Conservation (phyloP, 2,888 invertebrate genomes). For the Drosophila percnosoma region DNA sequence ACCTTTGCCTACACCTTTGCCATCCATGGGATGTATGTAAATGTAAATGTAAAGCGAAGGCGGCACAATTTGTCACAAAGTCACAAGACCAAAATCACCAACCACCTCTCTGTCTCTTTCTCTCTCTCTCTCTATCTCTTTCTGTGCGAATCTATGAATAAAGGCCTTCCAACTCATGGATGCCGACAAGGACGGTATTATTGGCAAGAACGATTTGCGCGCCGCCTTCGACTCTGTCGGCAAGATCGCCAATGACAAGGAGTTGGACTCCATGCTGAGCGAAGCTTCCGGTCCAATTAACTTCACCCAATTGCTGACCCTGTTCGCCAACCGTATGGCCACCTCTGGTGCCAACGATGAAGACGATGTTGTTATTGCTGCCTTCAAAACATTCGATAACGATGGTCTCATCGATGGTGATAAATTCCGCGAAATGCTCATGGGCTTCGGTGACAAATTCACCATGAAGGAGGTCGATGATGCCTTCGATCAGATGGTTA, state of each 20-base stretch:
- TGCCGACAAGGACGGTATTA: constrained; percentile 96
- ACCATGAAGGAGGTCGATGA: constrained; percentile 94
- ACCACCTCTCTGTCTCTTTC: constrained; percentile 71
- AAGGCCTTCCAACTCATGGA: constrained; percentile 98
- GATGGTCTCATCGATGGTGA: constrained; percentile 95
- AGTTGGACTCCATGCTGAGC: constrained; percentile 94
- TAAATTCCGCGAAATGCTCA: constrained; percentile 94
- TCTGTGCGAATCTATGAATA: constrained; percentile 38
- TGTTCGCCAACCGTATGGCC: constrained; percentile 96
- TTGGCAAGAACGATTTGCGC: constrained; percentile 95
- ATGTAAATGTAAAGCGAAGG: constrained; percentile 11
- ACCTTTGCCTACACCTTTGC: constrained; percentile 29
- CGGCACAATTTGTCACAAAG: constrained; percentile 55
- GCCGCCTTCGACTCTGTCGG: constrained; percentile 97
- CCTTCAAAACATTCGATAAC: constrained; percentile 96
- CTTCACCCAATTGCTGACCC: constrained; percentile 96
- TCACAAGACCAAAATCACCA: constrained; percentile 73
- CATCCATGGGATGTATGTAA: constrained; percentile 15
- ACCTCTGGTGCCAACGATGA: constrained; percentile 95
- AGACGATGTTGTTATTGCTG: constrained; percentile 95
- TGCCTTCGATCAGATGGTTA: constrained; percentile 96
- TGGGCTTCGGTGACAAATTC: constrained; percentile 98
- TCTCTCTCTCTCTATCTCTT: constrained; percentile 52
- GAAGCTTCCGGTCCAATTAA: constrained; percentile 97
- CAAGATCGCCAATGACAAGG: constrained; percentile 94